phyloP scores from a whole-genome alignment of 1,140 invertebrate genomes.

The Aphis craccivora region DNA sequence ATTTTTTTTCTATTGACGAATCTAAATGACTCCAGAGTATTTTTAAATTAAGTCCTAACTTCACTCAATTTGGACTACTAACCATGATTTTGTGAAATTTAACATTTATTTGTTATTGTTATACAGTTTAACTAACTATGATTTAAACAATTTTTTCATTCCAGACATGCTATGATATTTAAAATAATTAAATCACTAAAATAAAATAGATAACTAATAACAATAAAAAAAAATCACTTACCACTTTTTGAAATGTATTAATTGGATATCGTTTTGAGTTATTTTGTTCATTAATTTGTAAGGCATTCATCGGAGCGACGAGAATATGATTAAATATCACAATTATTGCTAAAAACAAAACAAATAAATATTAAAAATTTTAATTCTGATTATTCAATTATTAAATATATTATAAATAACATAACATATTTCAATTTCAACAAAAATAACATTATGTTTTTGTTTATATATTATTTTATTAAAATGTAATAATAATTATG shows the following conservation, averaged over 20 bases:
- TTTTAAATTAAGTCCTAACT: neutral
- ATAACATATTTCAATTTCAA: neutral
- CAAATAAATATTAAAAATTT: neutral
- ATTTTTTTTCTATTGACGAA: neutral
- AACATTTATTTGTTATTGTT: neutral
- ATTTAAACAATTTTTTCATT: neutral
- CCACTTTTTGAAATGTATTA: slow-evolving; percentile 15
- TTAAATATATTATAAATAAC: neutral
- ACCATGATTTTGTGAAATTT: neutral
- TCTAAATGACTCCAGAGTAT: neutral
- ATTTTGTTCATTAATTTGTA: slow-evolving; percentile 29
- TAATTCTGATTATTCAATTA: neutral
- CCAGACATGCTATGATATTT: neutral
- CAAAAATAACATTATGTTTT: too few relatives aligned
- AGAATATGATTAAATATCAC: slow-evolving; percentile 9
- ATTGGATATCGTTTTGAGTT: neutral
- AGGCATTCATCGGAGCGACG: slow-evolving; percentile 28
- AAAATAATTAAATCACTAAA: neutral
- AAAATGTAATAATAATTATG: too few relatives aligned
- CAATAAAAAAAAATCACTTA: neutral
- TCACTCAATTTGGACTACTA: neutral
- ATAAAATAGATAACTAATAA: neutral
- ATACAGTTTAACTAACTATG: neutral
- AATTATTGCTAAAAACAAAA: slow-evolving; percentile 8
- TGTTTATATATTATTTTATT: too few relatives aligned